Percentiles rank a stretch among this genome's conserved stretches.
phyloP scores from a whole-genome alignment of 2,113 vertebrate species.

The Eolophus roseicapilla region DNA sequence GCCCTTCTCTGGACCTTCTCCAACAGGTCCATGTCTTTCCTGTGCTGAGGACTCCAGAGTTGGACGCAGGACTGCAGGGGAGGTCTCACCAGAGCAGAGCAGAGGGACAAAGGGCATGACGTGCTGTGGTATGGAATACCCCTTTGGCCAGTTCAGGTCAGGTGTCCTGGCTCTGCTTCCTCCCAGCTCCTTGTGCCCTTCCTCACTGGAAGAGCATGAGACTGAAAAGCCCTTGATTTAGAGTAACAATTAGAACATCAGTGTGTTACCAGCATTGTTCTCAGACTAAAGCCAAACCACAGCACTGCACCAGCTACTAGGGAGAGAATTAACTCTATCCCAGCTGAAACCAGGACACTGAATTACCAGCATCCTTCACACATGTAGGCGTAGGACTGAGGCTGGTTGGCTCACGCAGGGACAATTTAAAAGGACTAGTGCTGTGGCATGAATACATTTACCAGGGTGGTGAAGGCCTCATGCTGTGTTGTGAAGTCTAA shows the following conservation, averaged over 20 bases:
- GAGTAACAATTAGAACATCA: neutral
- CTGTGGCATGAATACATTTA: neutral
- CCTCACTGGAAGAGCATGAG: neutral
- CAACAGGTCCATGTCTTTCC: neutral
- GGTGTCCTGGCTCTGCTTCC: neutral
- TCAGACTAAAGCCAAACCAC: neutral
- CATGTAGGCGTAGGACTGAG: accelerated
- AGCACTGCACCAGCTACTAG: neutral
- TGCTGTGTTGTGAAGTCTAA: neutral
- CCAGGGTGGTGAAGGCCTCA: neutral
- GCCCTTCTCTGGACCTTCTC: neutral
- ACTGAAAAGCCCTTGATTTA: neutral
- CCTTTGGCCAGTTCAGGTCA: neutral
- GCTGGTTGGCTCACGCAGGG: neutral
- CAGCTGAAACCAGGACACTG: neutral
- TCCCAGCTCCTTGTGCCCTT: neutral
- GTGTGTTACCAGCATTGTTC: neutral
- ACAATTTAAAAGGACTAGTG: neutral
- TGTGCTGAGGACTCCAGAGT: neutral
- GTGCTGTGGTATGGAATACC: neutral
- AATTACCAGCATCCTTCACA: neutral
- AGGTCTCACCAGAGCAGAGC: neutral
- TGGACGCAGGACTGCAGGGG: neutral
- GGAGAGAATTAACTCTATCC: neutral
- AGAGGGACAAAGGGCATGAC: neutral